Evolutionary conservation across 2,113 vertebrate species (phyloP).

Genomic region (Otolemur garnettii): DNA sequence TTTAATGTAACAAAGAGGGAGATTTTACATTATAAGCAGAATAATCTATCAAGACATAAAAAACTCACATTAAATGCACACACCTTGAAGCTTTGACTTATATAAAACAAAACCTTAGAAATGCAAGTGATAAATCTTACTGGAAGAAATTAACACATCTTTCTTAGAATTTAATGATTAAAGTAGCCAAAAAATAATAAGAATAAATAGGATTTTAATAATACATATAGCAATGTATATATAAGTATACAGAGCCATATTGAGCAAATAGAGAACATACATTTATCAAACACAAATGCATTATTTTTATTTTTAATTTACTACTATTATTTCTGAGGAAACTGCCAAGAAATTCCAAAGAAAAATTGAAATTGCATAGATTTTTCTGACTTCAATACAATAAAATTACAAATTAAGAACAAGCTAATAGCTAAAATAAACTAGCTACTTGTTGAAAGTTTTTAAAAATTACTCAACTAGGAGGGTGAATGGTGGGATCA

Average conservation of each 20-base stretch:
- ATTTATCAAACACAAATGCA: background rate
- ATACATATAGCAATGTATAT: background rate
- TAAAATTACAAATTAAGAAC: constrained; percentile 21
- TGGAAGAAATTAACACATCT: background rate
- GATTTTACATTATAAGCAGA: background rate
- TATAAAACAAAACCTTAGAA: constrained; percentile 19
- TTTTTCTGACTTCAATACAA: background rate
- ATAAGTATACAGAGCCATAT: background rate
- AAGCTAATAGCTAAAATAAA: background rate
- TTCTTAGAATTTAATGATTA: constrained; percentile 29
- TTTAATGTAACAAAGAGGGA: background rate
- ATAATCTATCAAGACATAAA: background rate
- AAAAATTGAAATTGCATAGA: background rate
- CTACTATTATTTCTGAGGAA: background rate
- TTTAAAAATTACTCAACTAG: background rate
- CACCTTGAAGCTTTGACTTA: background rate
- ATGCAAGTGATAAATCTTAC: background rate
- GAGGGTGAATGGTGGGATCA: no score
- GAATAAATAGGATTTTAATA: background rate
- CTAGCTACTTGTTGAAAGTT: background rate
- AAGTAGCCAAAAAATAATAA: background rate
- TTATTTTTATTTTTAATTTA: constrained; percentile 21
- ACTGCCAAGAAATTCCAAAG: background rate
- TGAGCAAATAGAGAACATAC: background rate
- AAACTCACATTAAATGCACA: background rate